phyloP scores from a whole-genome alignment of 2,113 vertebrate species.

The Pipa parva region DNA sequence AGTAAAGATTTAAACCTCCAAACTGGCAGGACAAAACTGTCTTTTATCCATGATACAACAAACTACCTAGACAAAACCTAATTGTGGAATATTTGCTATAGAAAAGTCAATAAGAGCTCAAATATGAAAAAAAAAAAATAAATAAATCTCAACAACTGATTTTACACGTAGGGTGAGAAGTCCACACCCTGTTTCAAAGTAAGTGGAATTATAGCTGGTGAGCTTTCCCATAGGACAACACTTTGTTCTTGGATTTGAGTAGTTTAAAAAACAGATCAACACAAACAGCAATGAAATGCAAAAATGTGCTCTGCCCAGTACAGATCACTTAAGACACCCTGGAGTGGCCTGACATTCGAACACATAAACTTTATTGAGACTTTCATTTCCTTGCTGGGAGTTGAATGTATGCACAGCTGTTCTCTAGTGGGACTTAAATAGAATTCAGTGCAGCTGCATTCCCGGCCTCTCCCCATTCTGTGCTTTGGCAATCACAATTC shows the following conservation, averaged over 20 bases:
- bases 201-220: background rate
- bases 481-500: conserved; percentile 14
- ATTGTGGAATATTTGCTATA: too few relatives aligned
- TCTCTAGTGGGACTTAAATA: conserved; percentile 28
- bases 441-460: conserved; percentile 23
- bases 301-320: conserved; percentile 2
- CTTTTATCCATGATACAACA: too few relatives aligned
- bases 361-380: conserved; percentile 14
- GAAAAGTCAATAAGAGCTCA: background rate
- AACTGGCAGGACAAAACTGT: too few relatives aligned
- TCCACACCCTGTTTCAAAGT: too few relatives aligned
- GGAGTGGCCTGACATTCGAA: conserved; percentile 19
- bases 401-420: conserved; percentile 36
- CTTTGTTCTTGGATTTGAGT: too few relatives aligned
- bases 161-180: too few relatives aligned
- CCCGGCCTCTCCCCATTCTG: accelerated
- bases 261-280: background rate
- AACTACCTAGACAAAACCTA: too few relatives aligned
- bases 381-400: conserved; percentile 34
- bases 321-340: conserved; percentile 6
- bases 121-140: too few relatives aligned
- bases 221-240: background rate
- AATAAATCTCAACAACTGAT: too few relatives aligned
- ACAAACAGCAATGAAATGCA: background rate
- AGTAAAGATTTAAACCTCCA: too few relatives aligned